A percentile compares a stretch with the other conserved stretches of the same genome.
phyloP scores from a whole-genome alignment of 2,888 invertebrate genomes.

The Glaucopsyche alexis region DNA sequence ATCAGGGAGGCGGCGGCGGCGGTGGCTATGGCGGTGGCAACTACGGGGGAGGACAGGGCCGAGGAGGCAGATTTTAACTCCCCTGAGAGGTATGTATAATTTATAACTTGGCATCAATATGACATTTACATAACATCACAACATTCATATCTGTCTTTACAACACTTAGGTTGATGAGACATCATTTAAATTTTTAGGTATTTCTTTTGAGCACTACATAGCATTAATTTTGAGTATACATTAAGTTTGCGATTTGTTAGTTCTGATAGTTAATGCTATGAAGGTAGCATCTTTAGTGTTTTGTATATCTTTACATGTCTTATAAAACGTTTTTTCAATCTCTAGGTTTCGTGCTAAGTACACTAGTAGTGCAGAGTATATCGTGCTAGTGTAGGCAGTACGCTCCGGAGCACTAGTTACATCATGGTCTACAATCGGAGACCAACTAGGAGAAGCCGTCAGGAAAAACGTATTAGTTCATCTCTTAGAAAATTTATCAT shows the following conservation, averaged over 20 bases:
- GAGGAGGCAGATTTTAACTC: constrained; percentile 56
- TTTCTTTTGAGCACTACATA: constrained; percentile 59
- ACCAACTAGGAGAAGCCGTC: constrained; percentile 76
- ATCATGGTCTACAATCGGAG: constrained; percentile 72
- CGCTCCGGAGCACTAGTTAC: constrained; percentile 79
- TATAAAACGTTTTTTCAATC: constrained; percentile 76
- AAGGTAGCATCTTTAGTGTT: constrained; percentile 60
- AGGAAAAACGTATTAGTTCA: constrained; percentile 70
- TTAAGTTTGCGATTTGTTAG: constrained; percentile 49
- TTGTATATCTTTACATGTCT: constrained; percentile 59
- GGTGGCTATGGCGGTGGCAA: constrained; percentile 58
- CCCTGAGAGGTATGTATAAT: constrained; percentile 52
- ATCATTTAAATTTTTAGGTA: constrained; percentile 32
- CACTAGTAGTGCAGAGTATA: constrained; percentile 78
- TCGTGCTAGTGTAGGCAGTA: constrained; percentile 79
- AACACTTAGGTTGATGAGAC: constrained; percentile 32
- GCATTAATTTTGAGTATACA: constrained; percentile 65
- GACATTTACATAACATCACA: constrained; percentile 42
- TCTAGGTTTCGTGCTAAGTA: constrained; percentile 81
- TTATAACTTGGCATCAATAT: constrained; percentile 34
- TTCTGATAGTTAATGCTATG: constrained; percentile 72
- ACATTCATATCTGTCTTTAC: constrained; percentile 6
- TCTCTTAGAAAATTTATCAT: constrained; percentile 59
- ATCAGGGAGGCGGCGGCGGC: constrained; percentile 77
- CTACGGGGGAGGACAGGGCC: constrained; percentile 63